Conservation (phyloP, 2,797 vertebrate genomes). For the Tragelaphus oryx region DNA sequence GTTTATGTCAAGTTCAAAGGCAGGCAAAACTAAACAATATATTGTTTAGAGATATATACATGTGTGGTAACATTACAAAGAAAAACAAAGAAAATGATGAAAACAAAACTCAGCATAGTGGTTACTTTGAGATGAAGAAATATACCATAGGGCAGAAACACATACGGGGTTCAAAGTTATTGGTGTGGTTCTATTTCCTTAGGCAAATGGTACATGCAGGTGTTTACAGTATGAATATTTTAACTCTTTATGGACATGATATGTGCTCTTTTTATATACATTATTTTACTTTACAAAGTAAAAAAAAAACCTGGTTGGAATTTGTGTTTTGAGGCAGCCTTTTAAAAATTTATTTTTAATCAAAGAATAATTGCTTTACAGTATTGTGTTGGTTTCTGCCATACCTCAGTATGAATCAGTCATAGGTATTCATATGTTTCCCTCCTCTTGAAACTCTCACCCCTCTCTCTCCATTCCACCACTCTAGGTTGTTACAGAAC, state of each 20-base stretch:
- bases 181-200: neutral
- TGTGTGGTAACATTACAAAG: slow-evolving; percentile 56
- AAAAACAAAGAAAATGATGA: neutral
- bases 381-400: neutral
- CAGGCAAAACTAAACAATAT: slow-evolving; percentile 31
- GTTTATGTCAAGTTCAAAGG: slow-evolving; percentile 58
- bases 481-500: neutral
- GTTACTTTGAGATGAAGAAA: slow-evolving; percentile 46
- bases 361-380: neutral
- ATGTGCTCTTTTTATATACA: neutral
- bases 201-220: neutral
- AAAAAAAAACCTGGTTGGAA: neutral
- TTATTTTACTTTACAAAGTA: neutral
- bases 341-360: neutral
- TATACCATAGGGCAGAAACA: neutral
- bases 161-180: neutral
- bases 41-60: slow-evolving; percentile 49
- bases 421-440: neutral
- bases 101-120: slow-evolving; percentile 5
- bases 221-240: slow-evolving; percentile 26
- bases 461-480: neutral
- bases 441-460: neutral
- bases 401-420: neutral
- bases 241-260: neutral
- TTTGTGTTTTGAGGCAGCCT: neutral